These are phyloP conservation scores for Elaeidobius kamerunicus DNA, from an alignment of 2,888 invertebrate species.

Conservation along the genomic window DNA sequence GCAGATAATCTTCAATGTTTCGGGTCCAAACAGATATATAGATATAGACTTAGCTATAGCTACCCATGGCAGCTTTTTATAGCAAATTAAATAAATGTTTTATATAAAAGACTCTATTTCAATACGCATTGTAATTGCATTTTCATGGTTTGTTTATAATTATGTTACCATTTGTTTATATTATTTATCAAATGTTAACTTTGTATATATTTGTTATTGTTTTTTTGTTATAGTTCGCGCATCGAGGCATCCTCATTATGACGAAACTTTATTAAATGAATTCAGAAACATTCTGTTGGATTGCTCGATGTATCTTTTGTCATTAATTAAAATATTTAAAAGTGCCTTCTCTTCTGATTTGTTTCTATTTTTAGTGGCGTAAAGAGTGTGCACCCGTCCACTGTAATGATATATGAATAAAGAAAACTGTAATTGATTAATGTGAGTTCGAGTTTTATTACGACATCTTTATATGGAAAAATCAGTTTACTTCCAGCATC, in stretches of 20 bases:
- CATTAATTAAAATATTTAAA: slow-evolving; percentile 11
- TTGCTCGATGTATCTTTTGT: not conserved
- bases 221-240: slow-evolving; percentile 12
- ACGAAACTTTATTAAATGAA: no score
- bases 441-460: not conserved
- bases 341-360: slow-evolving; percentile 24
- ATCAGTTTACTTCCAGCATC: no score
- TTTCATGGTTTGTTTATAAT: not conserved
- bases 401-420: slow-evolving; percentile 17
- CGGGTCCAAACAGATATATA: slow-evolving; percentile 27
- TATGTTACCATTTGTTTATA: slow-evolving; percentile 21
- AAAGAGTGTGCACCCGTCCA: slow-evolving; percentile 23
- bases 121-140: not conserved
- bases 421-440: slow-evolving; percentile 14
- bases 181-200: slow-evolving; percentile 19
- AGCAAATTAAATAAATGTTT: slow-evolving; percentile 6
- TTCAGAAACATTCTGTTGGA: no score
- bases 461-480: no score
- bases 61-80: slow-evolving; percentile 11
- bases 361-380: slow-evolving; percentile 12
- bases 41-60: slow-evolving; percentile 12
- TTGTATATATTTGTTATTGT: slow-evolving; percentile 12
- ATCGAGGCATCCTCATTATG: no score
- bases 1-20: slow-evolving; percentile 23
- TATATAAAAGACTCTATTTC: not conserved